Evolutionary conservation across 2,797 vertebrate species (phyloP).

Genomic region (Acanthopagrus latus): DNA sequence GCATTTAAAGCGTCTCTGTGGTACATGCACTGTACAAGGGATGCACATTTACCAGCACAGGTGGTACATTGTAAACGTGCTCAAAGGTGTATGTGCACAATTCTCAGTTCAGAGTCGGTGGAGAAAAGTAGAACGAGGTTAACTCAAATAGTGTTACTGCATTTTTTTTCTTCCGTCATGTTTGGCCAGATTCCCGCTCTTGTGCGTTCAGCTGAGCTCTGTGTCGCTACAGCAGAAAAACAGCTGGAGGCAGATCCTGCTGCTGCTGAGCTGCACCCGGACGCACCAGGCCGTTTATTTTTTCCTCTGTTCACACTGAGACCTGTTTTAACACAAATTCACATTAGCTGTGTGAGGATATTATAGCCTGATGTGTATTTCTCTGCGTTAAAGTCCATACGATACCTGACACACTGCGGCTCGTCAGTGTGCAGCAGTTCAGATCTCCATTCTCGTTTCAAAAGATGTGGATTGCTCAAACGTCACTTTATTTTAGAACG

Average conservation of each 20-base stretch:
- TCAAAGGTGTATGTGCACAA: neutral
- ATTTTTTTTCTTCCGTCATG: neutral
- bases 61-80: neutral
- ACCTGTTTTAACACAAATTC: neutral
- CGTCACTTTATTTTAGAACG: neutral
- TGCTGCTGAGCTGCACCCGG: conserved; percentile 7
- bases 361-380: neutral
- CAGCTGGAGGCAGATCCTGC: conserved; percentile 20
- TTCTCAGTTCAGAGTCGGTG: neutral
- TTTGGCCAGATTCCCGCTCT: neutral
- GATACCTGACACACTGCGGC: neutral
- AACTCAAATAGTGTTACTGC: neutral
- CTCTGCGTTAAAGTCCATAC: conserved; percentile 2
- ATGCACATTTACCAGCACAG: conserved; percentile 23
- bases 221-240: neutral
- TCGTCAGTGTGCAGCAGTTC: neutral
- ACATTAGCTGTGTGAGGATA: neutral
- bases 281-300: conserved; percentile 15
- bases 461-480: neutral
- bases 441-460: neutral
- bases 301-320: conserved; percentile 1
- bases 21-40: neutral
- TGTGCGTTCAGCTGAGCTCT: neutral
- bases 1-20: conserved; percentile 5
- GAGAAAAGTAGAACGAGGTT: neutral